A percentile compares a stretch with the other conserved stretches of the same genome.
Evolutionary conservation across 2,797 vertebrate species (phyloP).

Genomic region (Emys orbicularis): DNA sequence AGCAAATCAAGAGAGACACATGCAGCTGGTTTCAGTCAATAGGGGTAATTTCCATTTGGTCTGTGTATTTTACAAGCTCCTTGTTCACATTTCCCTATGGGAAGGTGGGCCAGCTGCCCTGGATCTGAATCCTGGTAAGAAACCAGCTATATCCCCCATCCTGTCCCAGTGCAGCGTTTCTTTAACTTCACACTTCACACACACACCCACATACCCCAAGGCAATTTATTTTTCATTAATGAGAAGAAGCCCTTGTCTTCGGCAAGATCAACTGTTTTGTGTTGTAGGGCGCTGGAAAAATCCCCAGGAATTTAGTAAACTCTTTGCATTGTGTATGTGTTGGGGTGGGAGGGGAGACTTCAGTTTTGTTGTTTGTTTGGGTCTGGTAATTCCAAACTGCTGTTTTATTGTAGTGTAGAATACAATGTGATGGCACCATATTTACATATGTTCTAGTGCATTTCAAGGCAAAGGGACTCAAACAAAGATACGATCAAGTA

Average conservation of each 20-base stretch:
- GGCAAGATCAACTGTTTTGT: slow-evolving; percentile 48
- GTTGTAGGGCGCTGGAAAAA: slow-evolving; percentile 53
- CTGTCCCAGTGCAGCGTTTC: slow-evolving; percentile 51
- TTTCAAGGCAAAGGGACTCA: slow-evolving; percentile 49
- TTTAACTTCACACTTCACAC: background rate
- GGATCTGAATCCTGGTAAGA: slow-evolving; percentile 81
- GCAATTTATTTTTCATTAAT: slow-evolving; percentile 31
- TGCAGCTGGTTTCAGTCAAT: slow-evolving; percentile 90
- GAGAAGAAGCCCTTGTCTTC: background rate
- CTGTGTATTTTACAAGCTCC: slow-evolving; percentile 90
- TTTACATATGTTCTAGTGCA: slow-evolving; percentile 44
- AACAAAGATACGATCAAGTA: slow-evolving; percentile 27
- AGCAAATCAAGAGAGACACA: slow-evolving; percentile 77
- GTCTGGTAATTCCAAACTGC: slow-evolving; percentile 75
- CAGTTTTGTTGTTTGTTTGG: slow-evolving; percentile 66
- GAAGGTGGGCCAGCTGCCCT: slow-evolving; percentile 88
- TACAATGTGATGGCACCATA: slow-evolving; percentile 64
- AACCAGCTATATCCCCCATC: slow-evolving; percentile 82
- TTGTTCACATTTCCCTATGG: slow-evolving; percentile 87
- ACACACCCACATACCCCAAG: background rate
- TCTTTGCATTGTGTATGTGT: slow-evolving; percentile 48
- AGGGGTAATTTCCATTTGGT: slow-evolving; percentile 84
- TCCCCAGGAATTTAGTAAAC: slow-evolving; percentile 53
- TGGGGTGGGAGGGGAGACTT: background rate
- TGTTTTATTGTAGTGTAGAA: slow-evolving; percentile 65